A percentile compares a stretch with the other conserved stretches of the same genome.
phyloP scores from a whole-genome alignment of 2,888 invertebrate genomes.

The Cryptophagus acutangulus region DNA sequence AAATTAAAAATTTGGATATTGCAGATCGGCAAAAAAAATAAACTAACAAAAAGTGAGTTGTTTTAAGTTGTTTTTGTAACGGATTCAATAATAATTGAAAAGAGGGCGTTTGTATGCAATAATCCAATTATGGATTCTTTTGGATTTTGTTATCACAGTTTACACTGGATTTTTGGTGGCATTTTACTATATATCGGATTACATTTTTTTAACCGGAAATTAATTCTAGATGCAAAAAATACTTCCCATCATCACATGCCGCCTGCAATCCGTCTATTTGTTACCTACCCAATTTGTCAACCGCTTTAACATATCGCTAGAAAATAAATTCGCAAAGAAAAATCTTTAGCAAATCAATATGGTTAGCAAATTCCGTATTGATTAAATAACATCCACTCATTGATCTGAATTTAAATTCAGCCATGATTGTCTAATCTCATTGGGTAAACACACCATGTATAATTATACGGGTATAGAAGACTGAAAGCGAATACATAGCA shows the following conservation, averaged over 20 bases:
- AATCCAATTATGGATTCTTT: constrained; percentile 42
- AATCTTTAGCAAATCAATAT: no score
- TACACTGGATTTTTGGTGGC: constrained; percentile 24
- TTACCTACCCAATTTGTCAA: constrained; percentile 2
- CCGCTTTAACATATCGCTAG: no score
- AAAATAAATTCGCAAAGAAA: no score
- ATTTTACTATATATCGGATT: constrained; percentile 14
- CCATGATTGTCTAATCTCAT: constrained; percentile 40
- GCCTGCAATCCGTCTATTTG: constrained; percentile 1
- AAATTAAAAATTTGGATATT: no score
- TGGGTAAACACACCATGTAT: constrained; percentile 42
- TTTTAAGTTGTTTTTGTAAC: constrained; percentile 38
- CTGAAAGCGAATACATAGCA: constrained; percentile 26
- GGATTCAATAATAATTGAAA: constrained; percentile 37
- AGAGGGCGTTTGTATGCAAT: constrained; percentile 37
- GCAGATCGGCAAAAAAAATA: constrained; percentile 19
- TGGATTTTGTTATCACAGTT: constrained; percentile 33
- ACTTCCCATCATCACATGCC: constrained; percentile 4
- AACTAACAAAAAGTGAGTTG: constrained; percentile 35
- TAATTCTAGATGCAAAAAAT: constrained; percentile 17
- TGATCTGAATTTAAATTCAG: constrained; percentile 6
- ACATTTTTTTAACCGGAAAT: constrained; percentile 17
- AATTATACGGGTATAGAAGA: constrained; percentile 39
- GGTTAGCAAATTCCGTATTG: no score
- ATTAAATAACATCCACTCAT: no score